Evolutionary conservation across 1,140 invertebrate genomes (phyloP).

Genomic region (Anadara kagoshimensis): DNA sequence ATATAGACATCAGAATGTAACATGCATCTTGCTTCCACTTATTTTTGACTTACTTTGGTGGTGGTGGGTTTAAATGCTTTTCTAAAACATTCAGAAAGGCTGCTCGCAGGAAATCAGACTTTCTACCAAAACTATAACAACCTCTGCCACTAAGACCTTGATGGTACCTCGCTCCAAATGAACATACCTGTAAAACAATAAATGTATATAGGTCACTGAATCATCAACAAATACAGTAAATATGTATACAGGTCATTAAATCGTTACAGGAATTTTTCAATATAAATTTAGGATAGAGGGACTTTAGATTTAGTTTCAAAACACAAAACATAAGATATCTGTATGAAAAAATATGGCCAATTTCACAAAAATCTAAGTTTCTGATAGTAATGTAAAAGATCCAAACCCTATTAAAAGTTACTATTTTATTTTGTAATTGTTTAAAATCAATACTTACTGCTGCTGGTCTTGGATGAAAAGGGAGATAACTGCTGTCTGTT

Average conservation of each 20-base stretch:
- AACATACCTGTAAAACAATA: constrained; percentile 62
- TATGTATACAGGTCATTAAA: too few relatives aligned
- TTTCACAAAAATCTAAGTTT: neutral
- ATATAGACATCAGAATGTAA: neutral
- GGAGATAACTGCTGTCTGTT: constrained; percentile 52
- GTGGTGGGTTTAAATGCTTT: constrained; percentile 67
- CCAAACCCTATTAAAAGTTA: too few relatives aligned
- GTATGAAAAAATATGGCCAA: too few relatives aligned
- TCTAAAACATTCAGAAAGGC: constrained; percentile 67
- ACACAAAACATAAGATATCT: too few relatives aligned
- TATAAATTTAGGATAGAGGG: neutral
- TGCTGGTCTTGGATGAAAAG: constrained; percentile 65
- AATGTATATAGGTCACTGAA: neutral
- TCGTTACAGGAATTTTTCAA: too few relatives aligned
- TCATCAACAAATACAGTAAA: too few relatives aligned
- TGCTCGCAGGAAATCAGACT: constrained; percentile 61
- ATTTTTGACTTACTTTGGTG: constrained; percentile 66
- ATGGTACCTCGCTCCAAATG: constrained; percentile 64
- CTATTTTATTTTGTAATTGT: too few relatives aligned
- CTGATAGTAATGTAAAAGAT: neutral
- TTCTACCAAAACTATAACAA: constrained; percentile 63
- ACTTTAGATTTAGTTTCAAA: too few relatives aligned
- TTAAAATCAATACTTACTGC: constrained; percentile 56
- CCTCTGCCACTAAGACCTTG: constrained; percentile 49
- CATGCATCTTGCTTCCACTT: neutral